These are phyloP conservation scores for Coenonympha arcania DNA, from an alignment of 2,888 invertebrate species.

Conservation along the genomic window DNA sequence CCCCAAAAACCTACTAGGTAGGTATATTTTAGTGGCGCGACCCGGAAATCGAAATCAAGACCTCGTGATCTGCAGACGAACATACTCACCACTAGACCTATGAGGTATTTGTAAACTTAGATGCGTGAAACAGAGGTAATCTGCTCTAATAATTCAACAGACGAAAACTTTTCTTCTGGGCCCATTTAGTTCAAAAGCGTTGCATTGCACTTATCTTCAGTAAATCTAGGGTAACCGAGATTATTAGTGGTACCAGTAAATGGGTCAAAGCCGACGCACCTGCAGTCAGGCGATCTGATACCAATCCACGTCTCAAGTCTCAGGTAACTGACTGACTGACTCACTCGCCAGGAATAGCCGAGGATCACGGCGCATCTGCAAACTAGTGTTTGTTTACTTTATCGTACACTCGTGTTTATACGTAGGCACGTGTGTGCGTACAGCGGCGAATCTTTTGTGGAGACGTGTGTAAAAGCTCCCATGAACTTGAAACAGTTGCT, in stretches of 20 bases:
- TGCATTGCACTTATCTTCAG: neutral
- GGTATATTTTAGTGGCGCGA: too few relatives aligned
- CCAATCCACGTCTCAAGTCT: neutral
- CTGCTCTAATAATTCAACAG: too few relatives aligned
- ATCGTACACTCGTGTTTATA: neutral
- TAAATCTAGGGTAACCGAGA: neutral
- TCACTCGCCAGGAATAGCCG: conserved; percentile 4
- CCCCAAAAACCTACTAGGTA: too few relatives aligned
- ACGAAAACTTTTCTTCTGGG: too few relatives aligned
- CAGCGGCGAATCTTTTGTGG: neutral
- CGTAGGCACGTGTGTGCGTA: neutral
- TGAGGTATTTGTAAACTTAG: too few relatives aligned
- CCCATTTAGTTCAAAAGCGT: too few relatives aligned
- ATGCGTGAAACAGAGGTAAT: too few relatives aligned
- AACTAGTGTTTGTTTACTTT: conserved; percentile 8
- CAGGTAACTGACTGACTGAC: conserved; percentile 1
- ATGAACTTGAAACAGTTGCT: neutral
- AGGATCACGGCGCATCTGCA: conserved; percentile 7
- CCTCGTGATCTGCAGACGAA: too few relatives aligned
- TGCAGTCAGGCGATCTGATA: neutral
- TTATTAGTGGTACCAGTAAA: neutral
- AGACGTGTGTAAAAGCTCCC: conserved; percentile 4
- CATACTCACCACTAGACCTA: too few relatives aligned
- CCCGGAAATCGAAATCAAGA: too few relatives aligned
- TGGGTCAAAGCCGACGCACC: conserved; percentile 2